These are phyloP conservation scores for Habrosyne pyritoides DNA, from an alignment of 2,888 invertebrate species.

Conservation along the genomic window DNA sequence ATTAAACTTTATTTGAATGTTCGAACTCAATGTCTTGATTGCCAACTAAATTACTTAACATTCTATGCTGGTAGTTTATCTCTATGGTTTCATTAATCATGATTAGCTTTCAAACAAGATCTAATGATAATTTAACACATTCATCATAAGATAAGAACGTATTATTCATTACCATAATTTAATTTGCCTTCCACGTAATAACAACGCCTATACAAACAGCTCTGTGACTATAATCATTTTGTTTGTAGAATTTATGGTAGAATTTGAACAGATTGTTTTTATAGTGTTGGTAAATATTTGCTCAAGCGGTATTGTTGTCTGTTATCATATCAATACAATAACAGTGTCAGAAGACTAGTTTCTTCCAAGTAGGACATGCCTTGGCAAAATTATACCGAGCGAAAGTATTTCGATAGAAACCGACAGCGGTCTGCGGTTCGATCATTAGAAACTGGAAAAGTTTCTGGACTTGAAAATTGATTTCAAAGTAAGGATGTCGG, in stretches of 20 bases:
- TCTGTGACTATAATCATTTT: not conserved
- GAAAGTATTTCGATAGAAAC: constrained; percentile 40
- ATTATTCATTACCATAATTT: too few relatives aligned
- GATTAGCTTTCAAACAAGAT: too few relatives aligned
- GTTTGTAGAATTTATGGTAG: not conserved
- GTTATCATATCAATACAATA: constrained; percentile 17
- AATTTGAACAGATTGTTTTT: not conserved
- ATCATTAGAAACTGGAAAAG: not conserved
- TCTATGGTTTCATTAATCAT: too few relatives aligned
- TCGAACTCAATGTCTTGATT: not conserved
- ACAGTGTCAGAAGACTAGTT: constrained; percentile 24
- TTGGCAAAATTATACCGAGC: constrained; percentile 32
- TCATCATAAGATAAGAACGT: too few relatives aligned
- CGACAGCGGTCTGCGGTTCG: constrained; percentile 18
- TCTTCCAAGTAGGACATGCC: constrained; percentile 30
- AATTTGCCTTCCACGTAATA: not conserved
- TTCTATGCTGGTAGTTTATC: too few relatives aligned
- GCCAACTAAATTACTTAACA: too few relatives aligned
- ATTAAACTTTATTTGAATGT: not conserved
- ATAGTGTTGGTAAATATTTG: not conserved
- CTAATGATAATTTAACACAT: too few relatives aligned
- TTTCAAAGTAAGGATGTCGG: not conserved
- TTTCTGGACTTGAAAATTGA: not conserved
- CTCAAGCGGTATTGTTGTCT: not conserved
- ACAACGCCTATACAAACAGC: not conserved